Percentiles rank a stretch among this genome's conserved stretches.
These are phyloP conservation scores for Scortum barcoo DNA, from an alignment of 2,113 vertebrate genomes.

Conservation along the genomic window DNA sequence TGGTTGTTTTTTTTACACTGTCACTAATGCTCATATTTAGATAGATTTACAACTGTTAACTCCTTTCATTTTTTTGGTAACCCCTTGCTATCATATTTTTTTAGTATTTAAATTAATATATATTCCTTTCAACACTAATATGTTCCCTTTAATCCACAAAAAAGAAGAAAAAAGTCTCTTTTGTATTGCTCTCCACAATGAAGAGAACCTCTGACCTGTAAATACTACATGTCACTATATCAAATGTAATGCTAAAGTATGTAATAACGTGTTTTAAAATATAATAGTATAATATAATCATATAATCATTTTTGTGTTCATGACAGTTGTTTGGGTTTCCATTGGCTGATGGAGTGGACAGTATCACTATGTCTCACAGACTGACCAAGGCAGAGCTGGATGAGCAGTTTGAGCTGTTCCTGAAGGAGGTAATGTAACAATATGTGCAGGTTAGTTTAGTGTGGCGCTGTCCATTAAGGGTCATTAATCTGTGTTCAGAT, in stretches of 20 bases:
- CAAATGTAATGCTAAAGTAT: neutral
- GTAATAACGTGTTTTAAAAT: neutral
- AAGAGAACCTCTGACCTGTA: neutral
- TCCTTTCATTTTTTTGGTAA: no score
- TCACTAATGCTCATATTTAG: no score
- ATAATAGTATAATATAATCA: no score
- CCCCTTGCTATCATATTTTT: no score
- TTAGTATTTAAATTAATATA: no score
- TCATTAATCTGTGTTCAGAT: no score
- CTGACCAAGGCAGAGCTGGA: conserved; percentile 90
- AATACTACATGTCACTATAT: neutral
- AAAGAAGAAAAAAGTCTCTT: neutral
- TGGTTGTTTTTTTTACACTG: no score
- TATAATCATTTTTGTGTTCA: no score
- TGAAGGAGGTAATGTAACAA: conserved; percentile 89
- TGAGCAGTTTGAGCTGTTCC: conserved; percentile 93
- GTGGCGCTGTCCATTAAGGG: neutral
- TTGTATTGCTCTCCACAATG: neutral
- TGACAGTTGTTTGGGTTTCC: neutral
- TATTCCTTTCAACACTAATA: no score
- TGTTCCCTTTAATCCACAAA: no score
- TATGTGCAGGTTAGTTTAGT: neutral
- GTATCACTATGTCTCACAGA: conserved; percentile 84
- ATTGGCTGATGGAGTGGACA: conserved; percentile 7
- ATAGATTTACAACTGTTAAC: no score